Conservation (phyloP, 1,140 invertebrate genomes). For the Apis mellifera region DNA sequence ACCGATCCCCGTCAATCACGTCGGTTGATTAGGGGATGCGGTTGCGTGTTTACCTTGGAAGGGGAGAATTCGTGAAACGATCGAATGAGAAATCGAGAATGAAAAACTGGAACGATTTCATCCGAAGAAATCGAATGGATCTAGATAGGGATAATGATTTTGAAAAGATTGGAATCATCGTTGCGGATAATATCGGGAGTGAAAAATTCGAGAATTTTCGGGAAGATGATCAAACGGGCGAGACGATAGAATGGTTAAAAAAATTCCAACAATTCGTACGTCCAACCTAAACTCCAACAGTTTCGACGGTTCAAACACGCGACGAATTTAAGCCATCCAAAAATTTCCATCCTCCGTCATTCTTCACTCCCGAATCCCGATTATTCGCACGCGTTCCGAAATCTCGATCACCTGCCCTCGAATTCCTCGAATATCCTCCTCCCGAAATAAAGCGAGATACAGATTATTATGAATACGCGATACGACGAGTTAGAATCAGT, state of each 20-base stretch:
- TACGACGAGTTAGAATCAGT: not conserved
- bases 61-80: not conserved
- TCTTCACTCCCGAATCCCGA: conserved; percentile 1
- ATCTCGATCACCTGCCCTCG: conserved; percentile 4
- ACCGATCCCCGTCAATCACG: conserved; percentile 6
- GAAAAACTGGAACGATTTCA: too few species aligned
- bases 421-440: conserved; percentile 11
- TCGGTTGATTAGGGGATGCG: conserved; percentile 12
- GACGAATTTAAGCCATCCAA: not conserved
- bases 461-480: not conserved
- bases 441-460: not conserved
- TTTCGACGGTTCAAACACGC: not conserved
- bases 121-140: too few species aligned
- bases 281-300: too few species aligned
- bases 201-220: too few species aligned
- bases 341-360: conserved; percentile 3
- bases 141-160: too few species aligned
- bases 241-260: not conserved
- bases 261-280: not conserved
- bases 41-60: conserved; percentile 1
- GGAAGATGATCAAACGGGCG: not conserved
- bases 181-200: too few species aligned
- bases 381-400: conserved; percentile 6
- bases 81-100: too few species aligned
- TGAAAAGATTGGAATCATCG: too few species aligned